A percentile compares a stretch with the other conserved stretches of the same genome.
Conservation (phyloP, 2,888 invertebrate species). For the Selenia dentaria region DNA sequence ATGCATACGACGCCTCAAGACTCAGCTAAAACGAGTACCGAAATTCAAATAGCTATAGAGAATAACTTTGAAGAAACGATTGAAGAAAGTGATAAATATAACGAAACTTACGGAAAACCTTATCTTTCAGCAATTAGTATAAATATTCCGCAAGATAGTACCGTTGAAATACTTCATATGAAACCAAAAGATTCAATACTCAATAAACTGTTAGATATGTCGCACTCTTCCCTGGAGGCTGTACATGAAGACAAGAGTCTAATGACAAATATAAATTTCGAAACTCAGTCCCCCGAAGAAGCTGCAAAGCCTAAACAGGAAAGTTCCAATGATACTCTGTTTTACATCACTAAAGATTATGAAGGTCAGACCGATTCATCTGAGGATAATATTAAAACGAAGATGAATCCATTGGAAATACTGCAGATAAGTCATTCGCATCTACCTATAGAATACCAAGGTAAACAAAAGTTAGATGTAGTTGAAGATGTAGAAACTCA, state of each 20-base stretch:
- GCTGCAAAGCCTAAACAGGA: neutral
- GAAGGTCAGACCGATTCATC: slow-evolving; percentile 28
- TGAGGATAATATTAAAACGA: neutral
- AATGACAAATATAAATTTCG: neutral
- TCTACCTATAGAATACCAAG: slow-evolving; percentile 33
- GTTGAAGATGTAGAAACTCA: slow-evolving; percentile 32
- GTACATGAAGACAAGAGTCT: slow-evolving; percentile 8
- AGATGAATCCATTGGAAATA: neutral
- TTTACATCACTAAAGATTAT: slow-evolving; percentile 48
- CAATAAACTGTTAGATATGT: slow-evolving; percentile 57
- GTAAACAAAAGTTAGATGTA: slow-evolving; percentile 15
- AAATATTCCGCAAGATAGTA: neutral
- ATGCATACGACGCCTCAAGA: neutral
- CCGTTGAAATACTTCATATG: neutral
- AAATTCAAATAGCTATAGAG: neutral
- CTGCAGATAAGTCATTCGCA: slow-evolving; percentile 10
- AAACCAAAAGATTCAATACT: slow-evolving; percentile 40
- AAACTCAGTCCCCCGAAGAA: neutral
- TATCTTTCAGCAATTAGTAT: neutral
- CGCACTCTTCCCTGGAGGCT: slow-evolving; percentile 35
- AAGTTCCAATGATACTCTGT: slow-evolving; percentile 43
- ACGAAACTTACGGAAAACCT: neutral
- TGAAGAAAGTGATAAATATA: neutral
- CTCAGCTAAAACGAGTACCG: neutral
- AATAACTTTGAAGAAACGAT: neutral